A percentile compares a stretch with the other conserved stretches of the same genome.
phyloP scores from a whole-genome alignment of 2,888 invertebrate genomes.

The Panorpa germanica region DNA sequence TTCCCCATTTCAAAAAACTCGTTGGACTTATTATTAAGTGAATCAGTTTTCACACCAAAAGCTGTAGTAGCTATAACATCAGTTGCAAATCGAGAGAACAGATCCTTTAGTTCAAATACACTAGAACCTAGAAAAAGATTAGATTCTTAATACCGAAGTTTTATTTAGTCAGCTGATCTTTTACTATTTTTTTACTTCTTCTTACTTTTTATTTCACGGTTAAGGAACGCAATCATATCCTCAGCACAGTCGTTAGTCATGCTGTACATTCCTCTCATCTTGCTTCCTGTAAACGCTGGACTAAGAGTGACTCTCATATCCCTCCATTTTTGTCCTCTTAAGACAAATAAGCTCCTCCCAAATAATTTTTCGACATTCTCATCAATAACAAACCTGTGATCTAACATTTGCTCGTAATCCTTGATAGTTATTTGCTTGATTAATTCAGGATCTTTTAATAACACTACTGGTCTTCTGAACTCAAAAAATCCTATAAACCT shows the following conservation, averaged over 20 bases:
- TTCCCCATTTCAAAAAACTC: slow-evolving; percentile 11
- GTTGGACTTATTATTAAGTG: slow-evolving; percentile 11
- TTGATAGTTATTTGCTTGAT: slow-evolving; percentile 21
- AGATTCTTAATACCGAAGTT: too few relatives aligned
- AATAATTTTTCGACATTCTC: slow-evolving; percentile 25
- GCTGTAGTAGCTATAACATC: slow-evolving; percentile 14
- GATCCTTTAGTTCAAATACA: slow-evolving; percentile 12
- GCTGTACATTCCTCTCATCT: slow-evolving; percentile 27
- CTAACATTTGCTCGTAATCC: slow-evolving; percentile 21
- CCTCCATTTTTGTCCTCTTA: slow-evolving; percentile 19
- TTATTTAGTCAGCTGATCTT: too few relatives aligned
- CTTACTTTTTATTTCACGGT: too few relatives aligned
- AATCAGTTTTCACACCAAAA: slow-evolving; percentile 13
- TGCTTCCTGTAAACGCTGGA: slow-evolving; percentile 31
- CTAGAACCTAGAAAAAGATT: background rate
- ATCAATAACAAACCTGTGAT: slow-evolving; percentile 23
- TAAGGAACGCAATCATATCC: too few relatives aligned
- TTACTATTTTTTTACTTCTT: too few relatives aligned
- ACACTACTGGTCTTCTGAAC: slow-evolving; percentile 16
- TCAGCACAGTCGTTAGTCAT: slow-evolving; percentile 17
- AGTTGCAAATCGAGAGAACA: slow-evolving; percentile 11
- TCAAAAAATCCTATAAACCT: slow-evolving; percentile 23
- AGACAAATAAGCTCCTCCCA: slow-evolving; percentile 17
- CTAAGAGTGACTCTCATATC: slow-evolving; percentile 25
- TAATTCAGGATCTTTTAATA: slow-evolving; percentile 20